Base-by-base conservation (phyloP, 2,888 invertebrate species). In the Thecocarcelia acutangulata region DNA sequence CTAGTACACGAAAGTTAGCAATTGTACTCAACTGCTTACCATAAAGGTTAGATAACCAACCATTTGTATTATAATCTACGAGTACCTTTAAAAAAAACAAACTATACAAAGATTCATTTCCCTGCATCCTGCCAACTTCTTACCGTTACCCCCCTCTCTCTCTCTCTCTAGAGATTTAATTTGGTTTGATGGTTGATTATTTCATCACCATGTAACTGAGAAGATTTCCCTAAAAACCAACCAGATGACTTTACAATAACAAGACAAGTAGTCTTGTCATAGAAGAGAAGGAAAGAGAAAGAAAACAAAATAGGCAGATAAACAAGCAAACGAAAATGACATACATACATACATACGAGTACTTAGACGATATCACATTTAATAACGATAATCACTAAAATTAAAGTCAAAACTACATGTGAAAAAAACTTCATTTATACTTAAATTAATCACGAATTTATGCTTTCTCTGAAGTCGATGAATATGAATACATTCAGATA, bases 341-440 rank as follows among this genome's bases (percentile, higher is more conserved):
- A 6, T 28, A 28, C 28, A 3, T 28, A 28, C 28, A 28, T 6
- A 6, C 28, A 4, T 28, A 4, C 28, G 3, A 6, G 28, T 6
- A 54, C 70, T 74, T 70, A n/a, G n/a, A 66, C 73, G 56, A 70
- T 70, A 75, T 78, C 78, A 81, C 80, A 80, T 81, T 80, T 80
- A 81, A 81, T 83, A 81, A 84, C 81, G 83, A 84, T 84, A 84
- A 84, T 84, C 83, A 84, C 80, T 83, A 80, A 84, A 83, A 83
- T 80, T 80, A 83, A 70, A 84, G 78, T 83, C 82, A 80, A 79
- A 83, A 83, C 78, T 83, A 81, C 78, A 83, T 83, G 77, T 75
- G 64, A 69, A n/a, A 80, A 81, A 73, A 8, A 76, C 63, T 78
- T 78, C 46, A 68, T 59, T 58, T 46, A n/a, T 33, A 61, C 37